phyloP scores from a whole-genome alignment of 2,888 invertebrate species.

The Lasioglossum oenotherae region DNA sequence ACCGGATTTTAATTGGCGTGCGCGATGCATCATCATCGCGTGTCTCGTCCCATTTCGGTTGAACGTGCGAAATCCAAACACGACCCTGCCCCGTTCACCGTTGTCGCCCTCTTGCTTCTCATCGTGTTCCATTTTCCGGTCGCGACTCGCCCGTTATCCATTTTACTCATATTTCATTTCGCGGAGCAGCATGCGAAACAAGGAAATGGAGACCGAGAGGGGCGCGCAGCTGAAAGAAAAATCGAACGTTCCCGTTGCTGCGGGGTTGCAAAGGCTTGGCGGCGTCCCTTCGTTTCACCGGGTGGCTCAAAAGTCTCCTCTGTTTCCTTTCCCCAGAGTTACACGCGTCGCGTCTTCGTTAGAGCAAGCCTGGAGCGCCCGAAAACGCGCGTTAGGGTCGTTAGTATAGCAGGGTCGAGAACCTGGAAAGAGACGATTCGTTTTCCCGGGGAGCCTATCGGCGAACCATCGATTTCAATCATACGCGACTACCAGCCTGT shows the following conservation, averaged over 20 bases:
- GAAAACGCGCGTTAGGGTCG: neutral
- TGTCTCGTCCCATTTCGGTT: constrained; percentile 33
- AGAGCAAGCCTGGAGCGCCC: neutral
- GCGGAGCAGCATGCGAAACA: constrained; percentile 24
- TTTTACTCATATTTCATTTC: constrained; percentile 41
- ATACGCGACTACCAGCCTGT: constrained; percentile 25
- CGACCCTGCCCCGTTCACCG: constrained; percentile 1
- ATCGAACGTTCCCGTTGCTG: constrained; percentile 25
- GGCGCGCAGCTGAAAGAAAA: constrained; percentile 29
- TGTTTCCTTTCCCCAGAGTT: neutral
- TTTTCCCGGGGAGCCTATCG: constrained; percentile 35
- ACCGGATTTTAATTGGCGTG: constrained; percentile 21
- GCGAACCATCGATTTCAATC: constrained; percentile 65
- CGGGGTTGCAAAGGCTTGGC: constrained; percentile 3
- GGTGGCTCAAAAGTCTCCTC: neutral
- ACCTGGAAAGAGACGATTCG: constrained; percentile 28
- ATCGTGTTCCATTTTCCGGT: constrained; percentile 36
- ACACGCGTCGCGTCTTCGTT: neutral
- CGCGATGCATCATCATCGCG: constrained; percentile 27
- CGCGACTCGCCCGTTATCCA: constrained; percentile 36
- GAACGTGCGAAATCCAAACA: constrained; percentile 33
- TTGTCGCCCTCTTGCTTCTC: constrained; percentile 20
- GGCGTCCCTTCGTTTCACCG: neutral
- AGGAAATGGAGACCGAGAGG: neutral
- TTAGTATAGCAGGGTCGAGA: neutral